These are phyloP conservation scores for Tursiops truncatus DNA, from an alignment of 2,113 vertebrate genomes.

Conservation along the genomic window DNA sequence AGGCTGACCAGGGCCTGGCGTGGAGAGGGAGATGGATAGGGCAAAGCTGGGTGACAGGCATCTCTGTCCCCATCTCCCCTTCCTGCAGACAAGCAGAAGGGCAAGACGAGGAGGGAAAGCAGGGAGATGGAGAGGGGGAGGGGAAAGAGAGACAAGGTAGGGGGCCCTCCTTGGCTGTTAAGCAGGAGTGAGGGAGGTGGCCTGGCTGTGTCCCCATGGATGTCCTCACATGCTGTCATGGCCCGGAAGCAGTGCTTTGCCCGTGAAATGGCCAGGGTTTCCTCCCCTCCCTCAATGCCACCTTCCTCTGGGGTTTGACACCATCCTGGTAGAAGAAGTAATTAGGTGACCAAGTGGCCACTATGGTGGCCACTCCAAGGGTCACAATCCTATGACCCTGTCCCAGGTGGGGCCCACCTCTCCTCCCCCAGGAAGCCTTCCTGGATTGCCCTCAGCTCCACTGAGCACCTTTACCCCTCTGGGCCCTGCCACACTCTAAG, in stretches of 20 bases:
- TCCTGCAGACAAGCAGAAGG: neutral
- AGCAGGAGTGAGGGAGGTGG: slow-evolving; percentile 58
- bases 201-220: neutral
- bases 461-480: neutral
- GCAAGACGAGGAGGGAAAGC: fast-evolving
- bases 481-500: neutral
- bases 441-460: neutral
- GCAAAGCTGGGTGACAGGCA: neutral
- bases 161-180: neutral
- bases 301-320: neutral
- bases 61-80: neutral
- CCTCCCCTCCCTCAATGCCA: neutral
- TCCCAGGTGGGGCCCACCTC: neutral
- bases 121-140: fast-evolving
- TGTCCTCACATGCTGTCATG: neutral
- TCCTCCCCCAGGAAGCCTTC: neutral
- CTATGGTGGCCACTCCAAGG: too few species aligned
- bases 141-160: fast-evolving
- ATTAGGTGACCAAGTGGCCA: neutral
- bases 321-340: neutral
- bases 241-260: neutral
- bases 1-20: neutral
- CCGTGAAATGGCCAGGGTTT: neutral
- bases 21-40: neutral
- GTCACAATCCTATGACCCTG: neutral